Evolutionary conservation across 1,140 invertebrate species (phyloP), one percentile per base, ranked within the genome.

Genomic region (Propsilocerus akamusi): DNA sequence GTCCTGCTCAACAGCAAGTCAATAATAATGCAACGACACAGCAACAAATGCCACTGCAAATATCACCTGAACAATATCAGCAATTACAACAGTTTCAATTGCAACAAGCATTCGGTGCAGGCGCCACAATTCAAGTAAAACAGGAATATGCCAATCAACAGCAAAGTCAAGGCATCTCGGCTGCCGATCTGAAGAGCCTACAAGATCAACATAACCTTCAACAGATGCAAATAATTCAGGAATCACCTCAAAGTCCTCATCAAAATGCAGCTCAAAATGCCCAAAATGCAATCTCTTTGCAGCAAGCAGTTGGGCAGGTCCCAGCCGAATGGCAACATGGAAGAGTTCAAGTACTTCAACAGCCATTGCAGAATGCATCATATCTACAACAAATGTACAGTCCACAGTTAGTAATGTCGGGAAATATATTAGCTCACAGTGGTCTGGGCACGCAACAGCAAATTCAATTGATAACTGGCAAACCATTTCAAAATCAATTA

Each of bases 381-480:
- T 86, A 87, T 62, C 68, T 87, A 49, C 81, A 83, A 56, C 83
- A 86, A 61, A 67, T 91, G 11, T 82, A 88, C 58, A 85, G 86
- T 61, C 83, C 76, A 2, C 78, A 81, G 30, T 61, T 85, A 17
- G 65, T 89, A 7, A 84, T 89, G 76, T 82, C 84, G 5, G 76
- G 83, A 2, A 86, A 86, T 59, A 73, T 87, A 26, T 71, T 81
- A 1, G 68, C 85, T 20, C 81, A 85, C 63, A 76, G 81, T 11
- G 75, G 80, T 14, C 73, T 87, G 52, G 83, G 85, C 58, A 82
- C 83, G 30, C 82, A 85, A 32, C 80, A 81, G 37, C 41, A 55
- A 41, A 64, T 66, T 22, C 57, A 83, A 74, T 81, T 85, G 5
- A 86, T 86, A 49, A 76, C 83, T 4, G 78, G 81, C 11, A 88